A percentile compares a stretch with the other conserved stretches of the same genome.
phyloP scores from a whole-genome alignment of 1,140 invertebrate genomes.

The Drosophila sulfurigaster region DNA sequence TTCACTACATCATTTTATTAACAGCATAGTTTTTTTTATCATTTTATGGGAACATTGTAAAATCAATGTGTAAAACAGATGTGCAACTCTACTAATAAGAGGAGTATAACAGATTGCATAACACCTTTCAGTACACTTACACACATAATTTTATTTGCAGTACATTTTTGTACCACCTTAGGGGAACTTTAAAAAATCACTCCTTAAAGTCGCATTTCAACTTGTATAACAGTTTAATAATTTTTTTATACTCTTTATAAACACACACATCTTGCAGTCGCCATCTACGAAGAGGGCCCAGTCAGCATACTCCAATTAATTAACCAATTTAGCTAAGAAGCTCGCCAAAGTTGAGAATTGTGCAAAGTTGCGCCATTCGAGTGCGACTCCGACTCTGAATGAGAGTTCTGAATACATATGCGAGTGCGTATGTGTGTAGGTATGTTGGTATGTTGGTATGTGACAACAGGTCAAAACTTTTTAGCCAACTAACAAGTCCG shows the following conservation, averaged over 20 bases:
- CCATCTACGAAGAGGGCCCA: conserved; percentile 2
- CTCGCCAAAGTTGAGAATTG: conserved; percentile 51
- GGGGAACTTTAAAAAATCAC: too few species aligned
- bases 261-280: background rate
- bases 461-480: conserved; percentile 77
- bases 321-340: conserved; percentile 71
- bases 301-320: conserved; percentile 68
- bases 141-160: too few species aligned
- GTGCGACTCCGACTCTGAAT: background rate
- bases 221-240: conserved; percentile 18
- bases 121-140: background rate
- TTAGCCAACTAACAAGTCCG: conserved; percentile 54
- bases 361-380: conserved; percentile 20
- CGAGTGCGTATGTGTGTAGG: background rate
- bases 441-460: conserved; percentile 13
- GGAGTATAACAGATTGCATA: conserved; percentile 11
- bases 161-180: too few species aligned
- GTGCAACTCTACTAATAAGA: background rate
- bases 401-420: background rate
- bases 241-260: conserved; percentile 3
- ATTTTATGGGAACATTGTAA: too few species aligned
- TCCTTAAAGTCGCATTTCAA: too few species aligned
- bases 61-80: too few species aligned
- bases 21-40: too few species aligned
- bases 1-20: too few species aligned